Base-by-base conservation (phyloP, 2,888 invertebrate genomes). In the Oscheius sp. region DNA sequence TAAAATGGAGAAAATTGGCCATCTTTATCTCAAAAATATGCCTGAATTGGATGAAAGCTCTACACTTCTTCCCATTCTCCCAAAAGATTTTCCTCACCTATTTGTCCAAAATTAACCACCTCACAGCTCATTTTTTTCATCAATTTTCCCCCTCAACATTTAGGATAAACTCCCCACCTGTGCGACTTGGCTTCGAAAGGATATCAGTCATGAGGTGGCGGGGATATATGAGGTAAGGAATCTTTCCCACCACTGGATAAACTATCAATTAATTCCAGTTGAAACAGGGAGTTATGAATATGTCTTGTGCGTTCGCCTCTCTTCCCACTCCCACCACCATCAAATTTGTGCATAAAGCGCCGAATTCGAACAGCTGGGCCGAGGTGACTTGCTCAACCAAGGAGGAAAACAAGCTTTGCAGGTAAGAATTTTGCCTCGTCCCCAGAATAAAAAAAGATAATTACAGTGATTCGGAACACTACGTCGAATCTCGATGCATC, bases 321-420 rank as follows among this genome's bases (percentile, higher is more conserved):
- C 57, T 66, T n/a, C 66, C 66, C 12, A 57, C 37, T 23, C 66
- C 66, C 4, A 50, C 66, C n/a, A 66, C 55, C n/a, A 57, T 66
- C 45, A 39, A 25, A 20, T 66, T 55, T 55, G 66, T 66, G 10
- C 57, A 66, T 25, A 66, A 66, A n/a, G 66, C 66, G 17, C 29
- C 45, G 4, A 53, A 66, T 42, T 55, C 66, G 10, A 66, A 66
- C 45, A 55, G 42, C 23, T 66, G 66, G 66, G 20, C 34, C 4
- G 57, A 46, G 12, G 55, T 66, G 31, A 46, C 66, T 6, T 66
- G 66, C 17, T 66, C 66, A 1, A 66, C 66, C 5, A 66, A 53
- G 20, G 46, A 55, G 29, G 66, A 66, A 31, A 57, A 66, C 42
- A 66, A 66, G 46, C 8, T 55, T 10, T 66, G 66, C 45, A 46